Base-by-base conservation (phyloP, 2,113 vertebrate species). In the Clarias macrocephalus region DNA sequence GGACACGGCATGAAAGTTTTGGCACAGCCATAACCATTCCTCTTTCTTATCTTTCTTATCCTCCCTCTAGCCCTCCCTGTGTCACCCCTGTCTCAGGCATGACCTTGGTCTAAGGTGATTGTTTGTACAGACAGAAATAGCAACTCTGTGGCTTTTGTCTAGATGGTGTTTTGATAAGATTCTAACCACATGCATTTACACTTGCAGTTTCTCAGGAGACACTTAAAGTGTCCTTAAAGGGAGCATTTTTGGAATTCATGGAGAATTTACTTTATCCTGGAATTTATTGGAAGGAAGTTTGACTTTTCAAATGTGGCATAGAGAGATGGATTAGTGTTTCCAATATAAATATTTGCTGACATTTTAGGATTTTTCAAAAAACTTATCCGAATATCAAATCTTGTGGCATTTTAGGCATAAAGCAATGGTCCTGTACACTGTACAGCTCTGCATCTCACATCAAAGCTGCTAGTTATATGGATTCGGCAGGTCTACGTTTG, bases 1-100 rank as follows among this genome's bases (percentile, higher is more conserved):
- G 54, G 68, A 65, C n/a, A 52, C 48, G 18, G 30, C 86, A 86
- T 80, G 84, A 75, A 30, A 42, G 62, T 84, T 86, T 82, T 52
- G 63, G 56, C 65, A 48, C 30, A 56, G 52, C 19, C 80, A 80
- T 86, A 59, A 86, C 54, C 72, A 79, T 76, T n/a, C 48, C 21
- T 1, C 73, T 65, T 65, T 28, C 33, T 84, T 73, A 75, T 1
- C 73, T 65, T 65, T 28, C 33, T 84, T 73, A 75, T 57, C 33
- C 82, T 21, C 59, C 52, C 56, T 63, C 12, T 79, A 30, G 25
- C 65, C 16, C 37, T 76, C 23, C 33, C 57, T 81, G 79, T 81
- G 57, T 81, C 57, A 62, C 37, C 62, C 57, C 30, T 28, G 13
- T 52, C 25, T 25, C 75, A 56, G 75, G 6, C 15, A 13, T 62